Evolutionary conservation across 2,888 invertebrate species (phyloP), one percentile per base, ranked within the genome.

Genomic region (Synanthedon andrenaeformis): DNA sequence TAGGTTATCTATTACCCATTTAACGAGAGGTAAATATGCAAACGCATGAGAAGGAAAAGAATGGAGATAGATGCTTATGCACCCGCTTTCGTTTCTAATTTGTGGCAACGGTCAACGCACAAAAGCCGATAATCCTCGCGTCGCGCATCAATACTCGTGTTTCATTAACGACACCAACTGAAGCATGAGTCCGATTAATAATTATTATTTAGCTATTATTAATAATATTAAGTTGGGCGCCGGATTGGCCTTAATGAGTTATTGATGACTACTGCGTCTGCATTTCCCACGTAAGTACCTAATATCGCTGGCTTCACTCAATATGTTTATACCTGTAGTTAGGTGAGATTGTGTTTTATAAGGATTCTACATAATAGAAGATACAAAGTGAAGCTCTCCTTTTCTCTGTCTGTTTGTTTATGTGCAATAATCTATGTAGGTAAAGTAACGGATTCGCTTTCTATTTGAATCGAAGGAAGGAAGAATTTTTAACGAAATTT

Each of bases 191-290:
- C 64, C 69, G 67, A 72, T 74, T 74, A 69, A 71, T 72, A 69
- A 69, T 68, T 64, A 71, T 72, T 62, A 71, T 66, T 69, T 64
- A 52, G 59, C 58, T 65, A 65, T 72, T 66, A 71, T 56, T 56
- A 56, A 62, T 57, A 62, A 58, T 57, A 60, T 54, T 23, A 17
- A 49, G 45, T 23, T 49, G 55, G 57, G 57, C 51, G 61, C 56
- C 62, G 56, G 59, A 59, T 53, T 66, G 74, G 59, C 76, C 79
- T 63, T 65, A 70, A 78, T 78, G 65, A 65, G 55, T 51, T 65
- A 66, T 70, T 69, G 60, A 77, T 76, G 17, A 49, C 14, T 17
- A 17, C 19, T 49, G 12, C 49, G 49, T 13, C 49, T 49, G 12
- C 45, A 14, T 13, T 42, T 51, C 28, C 17, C 49, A 49, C 49